Percentiles rank a stretch among this genome's conserved stretches.
Conservation (phyloP, 2,797 vertebrate genomes). For the Chelon labrosus region DNA sequence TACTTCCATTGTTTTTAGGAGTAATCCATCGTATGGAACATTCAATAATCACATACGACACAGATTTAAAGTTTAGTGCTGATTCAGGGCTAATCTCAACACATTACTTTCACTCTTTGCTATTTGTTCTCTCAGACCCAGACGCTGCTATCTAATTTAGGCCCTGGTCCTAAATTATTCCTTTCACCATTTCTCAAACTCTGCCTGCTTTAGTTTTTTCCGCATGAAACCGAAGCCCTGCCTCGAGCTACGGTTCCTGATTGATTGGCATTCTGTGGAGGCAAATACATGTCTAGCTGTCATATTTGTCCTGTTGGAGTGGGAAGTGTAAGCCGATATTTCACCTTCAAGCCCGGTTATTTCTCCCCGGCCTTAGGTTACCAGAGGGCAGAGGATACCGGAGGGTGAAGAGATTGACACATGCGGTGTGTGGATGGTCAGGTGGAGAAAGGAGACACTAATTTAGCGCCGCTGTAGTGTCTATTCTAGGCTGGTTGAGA, state of each 20-base stretch:
- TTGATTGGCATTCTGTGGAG: slow-evolving; percentile 60
- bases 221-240: slow-evolving; percentile 23
- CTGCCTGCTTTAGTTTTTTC: slow-evolving; percentile 37
- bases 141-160: slow-evolving; percentile 43
- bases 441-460: slow-evolving; percentile 64
- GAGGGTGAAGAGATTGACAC: slow-evolving; percentile 61
- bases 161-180: slow-evolving; percentile 57
- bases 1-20: no score
- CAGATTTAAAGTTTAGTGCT: no score
- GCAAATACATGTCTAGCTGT: slow-evolving; percentile 51
- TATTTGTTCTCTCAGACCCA: slow-evolving; percentile 12
- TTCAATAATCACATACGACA: no score
- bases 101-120: neutral
- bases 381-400: slow-evolving; percentile 48
- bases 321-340: slow-evolving; percentile 59
- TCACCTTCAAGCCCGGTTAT: slow-evolving; percentile 35
- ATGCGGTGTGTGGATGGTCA: slow-evolving; percentile 58
- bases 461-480: slow-evolving; percentile 47
- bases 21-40: no score
- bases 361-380: slow-evolving; percentile 53
- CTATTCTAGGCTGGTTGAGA: slow-evolving; percentile 67
- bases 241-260: slow-evolving; percentile 70
- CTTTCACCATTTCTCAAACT: slow-evolving; percentile 53
- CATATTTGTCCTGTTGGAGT: slow-evolving; percentile 45
- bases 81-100: no score